A percentile compares a stretch with the other conserved stretches of the same genome.
phyloP scores from a whole-genome alignment of 2,888 invertebrate species.

The Julus scandinavius region DNA sequence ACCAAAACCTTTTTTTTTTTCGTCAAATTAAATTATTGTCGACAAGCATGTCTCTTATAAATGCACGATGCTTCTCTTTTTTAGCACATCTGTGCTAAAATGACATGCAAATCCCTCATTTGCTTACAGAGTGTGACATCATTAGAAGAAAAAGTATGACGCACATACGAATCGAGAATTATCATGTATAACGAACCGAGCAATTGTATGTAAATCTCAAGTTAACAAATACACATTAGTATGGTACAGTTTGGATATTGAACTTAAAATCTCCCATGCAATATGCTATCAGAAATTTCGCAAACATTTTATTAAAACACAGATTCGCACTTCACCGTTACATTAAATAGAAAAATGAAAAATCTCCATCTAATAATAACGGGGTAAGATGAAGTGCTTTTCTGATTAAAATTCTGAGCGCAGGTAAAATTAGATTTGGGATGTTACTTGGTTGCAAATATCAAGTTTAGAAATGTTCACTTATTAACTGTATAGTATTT shows the following conservation, averaged over 20 bases:
- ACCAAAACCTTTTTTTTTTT: not conserved
- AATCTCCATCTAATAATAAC: not conserved
- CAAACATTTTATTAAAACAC: slow-evolving; percentile 12
- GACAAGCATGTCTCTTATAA: not conserved
- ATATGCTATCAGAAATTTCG: not conserved
- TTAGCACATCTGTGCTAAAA: slow-evolving; percentile 33
- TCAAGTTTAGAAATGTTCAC: too few relatives aligned
- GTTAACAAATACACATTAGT: not conserved
- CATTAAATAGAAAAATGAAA: not conserved
- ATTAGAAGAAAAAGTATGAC: not conserved
- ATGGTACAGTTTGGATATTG: not conserved
- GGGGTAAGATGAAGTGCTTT: not conserved
- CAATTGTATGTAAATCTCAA: not conserved
- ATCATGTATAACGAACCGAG: slow-evolving; percentile 14
- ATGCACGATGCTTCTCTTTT: not conserved
- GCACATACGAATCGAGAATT: not conserved
- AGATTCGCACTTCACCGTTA: not conserved
- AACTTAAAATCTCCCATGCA: not conserved
- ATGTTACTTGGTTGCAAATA: not conserved
- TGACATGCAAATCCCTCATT: not conserved
- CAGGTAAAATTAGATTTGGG: not conserved
- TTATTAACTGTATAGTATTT: too few relatives aligned
- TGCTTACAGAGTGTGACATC: not conserved
- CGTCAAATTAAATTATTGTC: not conserved
- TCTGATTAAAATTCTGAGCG: not conserved